Evolutionary conservation across 2,113 vertebrate genomes (phyloP), one percentile per base, ranked within the genome.

Genomic region (Calidris pygmaea): DNA sequence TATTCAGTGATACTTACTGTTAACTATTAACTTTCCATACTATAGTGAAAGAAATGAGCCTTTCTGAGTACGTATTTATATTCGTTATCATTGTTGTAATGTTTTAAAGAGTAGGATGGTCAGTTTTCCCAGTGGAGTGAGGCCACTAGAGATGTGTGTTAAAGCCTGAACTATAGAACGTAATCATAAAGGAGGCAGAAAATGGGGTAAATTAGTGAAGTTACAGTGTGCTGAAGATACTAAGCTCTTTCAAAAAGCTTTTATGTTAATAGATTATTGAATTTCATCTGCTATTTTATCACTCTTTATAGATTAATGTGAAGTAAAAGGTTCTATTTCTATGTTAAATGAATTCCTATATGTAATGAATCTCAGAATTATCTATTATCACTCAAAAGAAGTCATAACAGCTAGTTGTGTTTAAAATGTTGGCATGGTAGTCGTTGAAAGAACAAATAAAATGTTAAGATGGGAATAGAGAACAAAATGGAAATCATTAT

Each of bases 251-350:
- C 32, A 75, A 39, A 85, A 89, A 87, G 74, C 84, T 91, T 82
- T 96, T 82, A 73, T 87, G 62, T 39, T 96, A 95, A 87, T 82
- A 94, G 91, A 76, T 82, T 32, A 89, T 95, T 82, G 77, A 87
- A 95, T 93, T 95, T 95, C 26, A 65, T 75, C 81, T 87, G 10
- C 70, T 52, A 0, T 85, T 96, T 94, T 93, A 94, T 94, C 41
- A 50, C 66, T 68, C 32, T 60, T 7, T 71, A n/a, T 74, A 81
- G 73, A 81, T 95, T 95, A 87, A 89, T 87, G 67, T 71, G 60
- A 92, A 63, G 60, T 89, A 90, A 82, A 91, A 75, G n/a, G 6
- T 70, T 87, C 56, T 56, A 59, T 76, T 85, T 73, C 71, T 90
- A 26, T 48, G 65, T 85, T 72, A 90, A 85, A 71, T 47, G 21